phyloP scores from a whole-genome alignment of 2,113 vertebrate species.

The Amblyornis subalaris region DNA sequence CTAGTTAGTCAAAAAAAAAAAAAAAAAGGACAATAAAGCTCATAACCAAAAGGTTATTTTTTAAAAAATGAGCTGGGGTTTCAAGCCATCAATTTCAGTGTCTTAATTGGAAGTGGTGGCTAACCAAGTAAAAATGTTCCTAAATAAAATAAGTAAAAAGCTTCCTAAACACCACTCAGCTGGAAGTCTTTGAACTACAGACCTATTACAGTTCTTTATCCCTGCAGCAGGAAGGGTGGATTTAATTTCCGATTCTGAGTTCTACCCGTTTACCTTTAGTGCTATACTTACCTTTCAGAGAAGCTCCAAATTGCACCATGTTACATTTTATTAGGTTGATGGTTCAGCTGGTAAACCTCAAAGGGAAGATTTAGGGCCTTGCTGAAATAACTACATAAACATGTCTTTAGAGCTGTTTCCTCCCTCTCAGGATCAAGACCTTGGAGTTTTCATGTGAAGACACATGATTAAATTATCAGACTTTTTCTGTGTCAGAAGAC shows the following conservation, averaged over 20 bases:
- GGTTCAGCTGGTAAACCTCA: not conserved
- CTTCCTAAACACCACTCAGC: not conserved
- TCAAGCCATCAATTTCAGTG: not conserved
- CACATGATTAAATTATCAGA: not conserved
- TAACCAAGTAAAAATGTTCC: not conserved
- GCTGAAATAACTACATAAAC: not conserved
- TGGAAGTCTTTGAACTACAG: not conserved
- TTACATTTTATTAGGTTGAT: not conserved
- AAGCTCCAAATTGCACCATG: not conserved
- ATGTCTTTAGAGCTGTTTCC: not conserved
- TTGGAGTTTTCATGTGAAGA: not conserved
- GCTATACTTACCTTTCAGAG: not conserved
- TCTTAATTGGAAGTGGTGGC: not conserved
- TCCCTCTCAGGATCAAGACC: not conserved
- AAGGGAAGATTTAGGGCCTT: not conserved
- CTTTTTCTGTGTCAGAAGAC: not conserved
- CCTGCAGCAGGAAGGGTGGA: not conserved
- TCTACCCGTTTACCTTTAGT: not conserved
- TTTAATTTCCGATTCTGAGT: not conserved
- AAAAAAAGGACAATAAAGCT: rapidly evolving
- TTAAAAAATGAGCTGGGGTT: not conserved
- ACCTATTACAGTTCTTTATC: not conserved
- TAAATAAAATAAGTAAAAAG: not conserved
- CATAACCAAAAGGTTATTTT: not conserved
- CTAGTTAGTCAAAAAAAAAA: not conserved